Evolutionary conservation across 2,797 vertebrate genomes (phyloP).

Genomic region (Coranthus polyacanthus): DNA sequence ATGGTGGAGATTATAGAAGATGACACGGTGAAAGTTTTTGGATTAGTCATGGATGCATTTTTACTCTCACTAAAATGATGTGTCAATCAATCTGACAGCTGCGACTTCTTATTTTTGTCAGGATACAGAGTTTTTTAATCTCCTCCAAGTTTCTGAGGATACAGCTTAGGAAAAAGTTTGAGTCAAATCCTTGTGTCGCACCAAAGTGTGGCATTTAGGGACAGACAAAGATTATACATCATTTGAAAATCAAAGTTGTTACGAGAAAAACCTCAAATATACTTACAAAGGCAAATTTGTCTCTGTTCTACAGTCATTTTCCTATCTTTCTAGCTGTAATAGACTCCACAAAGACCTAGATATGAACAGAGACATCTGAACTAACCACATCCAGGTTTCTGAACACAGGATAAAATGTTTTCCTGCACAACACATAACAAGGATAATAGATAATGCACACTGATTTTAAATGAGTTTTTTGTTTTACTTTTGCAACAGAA

Average conservation of each 20-base stretch:
- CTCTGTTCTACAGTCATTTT: no score
- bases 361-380: no score
- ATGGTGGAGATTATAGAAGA: slow-evolving; percentile 28
- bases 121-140: slow-evolving; percentile 52
- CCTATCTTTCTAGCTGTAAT: no score
- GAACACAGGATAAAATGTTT: no score
- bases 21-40: slow-evolving; percentile 6
- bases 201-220: slow-evolving; percentile 8
- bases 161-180: slow-evolving; percentile 24
- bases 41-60: slow-evolving; percentile 50
- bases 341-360: no score
- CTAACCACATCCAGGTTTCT: no score
- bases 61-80: slow-evolving; percentile 42
- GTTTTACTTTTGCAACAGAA: no score
- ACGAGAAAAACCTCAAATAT: background rate
- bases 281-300: background rate
- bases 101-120: slow-evolving; percentile 15
- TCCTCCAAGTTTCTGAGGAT: slow-evolving; percentile 43
- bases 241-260: background rate
- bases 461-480: no score
- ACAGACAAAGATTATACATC: background rate
- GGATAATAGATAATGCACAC: no score
- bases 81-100: slow-evolving; percentile 51
- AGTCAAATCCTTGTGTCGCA: slow-evolving; percentile 4
- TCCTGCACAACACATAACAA: no score